phyloP scores from a whole-genome alignment of 2,113 vertebrate genomes.

The Cochlearius cochlearius region DNA sequence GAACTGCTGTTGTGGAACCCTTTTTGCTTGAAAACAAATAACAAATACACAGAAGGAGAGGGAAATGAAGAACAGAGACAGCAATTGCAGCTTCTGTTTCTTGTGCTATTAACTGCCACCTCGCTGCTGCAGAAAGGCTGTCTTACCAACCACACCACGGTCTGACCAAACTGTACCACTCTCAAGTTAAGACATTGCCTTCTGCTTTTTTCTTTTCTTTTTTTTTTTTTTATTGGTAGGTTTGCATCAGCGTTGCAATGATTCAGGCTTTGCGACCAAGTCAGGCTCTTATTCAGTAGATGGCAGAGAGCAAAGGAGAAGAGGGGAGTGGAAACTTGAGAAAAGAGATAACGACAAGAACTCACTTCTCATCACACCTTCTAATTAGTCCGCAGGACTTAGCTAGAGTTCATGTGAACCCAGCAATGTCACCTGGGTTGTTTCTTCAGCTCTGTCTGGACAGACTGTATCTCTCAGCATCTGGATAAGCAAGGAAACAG shows the following conservation, averaged over 20 bases:
- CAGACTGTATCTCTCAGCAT: not conserved
- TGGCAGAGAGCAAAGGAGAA: not conserved
- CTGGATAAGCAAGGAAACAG: slow-evolving; percentile 7
- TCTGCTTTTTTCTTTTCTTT: too few species aligned
- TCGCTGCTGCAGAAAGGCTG: not conserved
- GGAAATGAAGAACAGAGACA: not conserved
- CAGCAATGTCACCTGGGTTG: not conserved
- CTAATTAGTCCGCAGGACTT: not conserved
- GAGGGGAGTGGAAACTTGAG: not conserved
- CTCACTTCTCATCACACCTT: not conserved
- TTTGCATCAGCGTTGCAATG: not conserved
- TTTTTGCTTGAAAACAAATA: slow-evolving; percentile 61
- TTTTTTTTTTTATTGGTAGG: too few species aligned
- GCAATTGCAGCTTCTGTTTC: not conserved
- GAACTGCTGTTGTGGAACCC: slow-evolving; percentile 33
- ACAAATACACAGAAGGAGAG: slow-evolving; percentile 57
- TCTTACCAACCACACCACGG: not conserved
- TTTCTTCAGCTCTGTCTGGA: not conserved
- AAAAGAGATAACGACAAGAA: not conserved
- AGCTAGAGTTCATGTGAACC: not conserved
- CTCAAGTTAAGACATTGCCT: not conserved
- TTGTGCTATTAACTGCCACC: not conserved
- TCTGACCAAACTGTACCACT: not conserved
- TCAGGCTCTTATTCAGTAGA: not conserved
- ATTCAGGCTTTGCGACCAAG: not conserved